Evolutionary conservation across 2,888 invertebrate species (phyloP).

Genomic region (Laspeyria flexula): DNA sequence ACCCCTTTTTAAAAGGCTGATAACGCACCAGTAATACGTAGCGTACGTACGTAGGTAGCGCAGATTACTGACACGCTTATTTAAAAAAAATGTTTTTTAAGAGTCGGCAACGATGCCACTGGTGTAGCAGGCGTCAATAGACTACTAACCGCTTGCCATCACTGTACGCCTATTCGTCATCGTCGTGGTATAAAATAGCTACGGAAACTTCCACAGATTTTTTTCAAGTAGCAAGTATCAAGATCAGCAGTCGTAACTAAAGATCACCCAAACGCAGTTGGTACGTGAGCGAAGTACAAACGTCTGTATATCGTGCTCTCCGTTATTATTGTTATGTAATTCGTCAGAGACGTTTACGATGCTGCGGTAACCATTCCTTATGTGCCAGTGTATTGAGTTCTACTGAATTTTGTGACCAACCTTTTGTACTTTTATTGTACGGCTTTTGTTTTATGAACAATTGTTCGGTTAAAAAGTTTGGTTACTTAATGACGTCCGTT

Average conservation of each 20-base stretch:
- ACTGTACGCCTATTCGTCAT: too few species aligned
- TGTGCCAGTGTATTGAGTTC: constrained; percentile 24
- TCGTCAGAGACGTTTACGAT: constrained; percentile 78
- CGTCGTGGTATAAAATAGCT: too few species aligned
- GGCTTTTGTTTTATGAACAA: not conserved
- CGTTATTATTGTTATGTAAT: constrained; percentile 74
- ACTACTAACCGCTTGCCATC: too few species aligned
- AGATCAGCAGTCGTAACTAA: constrained; percentile 4
- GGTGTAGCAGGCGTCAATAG: too few species aligned
- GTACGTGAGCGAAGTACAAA: constrained; percentile 51
- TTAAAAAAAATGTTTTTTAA: too few species aligned
- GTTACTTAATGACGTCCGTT: not conserved
- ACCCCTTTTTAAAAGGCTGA: too few species aligned
- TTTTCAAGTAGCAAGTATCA: constrained; percentile 32
- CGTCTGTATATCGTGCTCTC: constrained; percentile 38
- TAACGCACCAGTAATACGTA: too few species aligned
- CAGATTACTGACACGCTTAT: too few species aligned
- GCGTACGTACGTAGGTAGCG: too few species aligned
- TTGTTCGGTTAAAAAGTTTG: not conserved
- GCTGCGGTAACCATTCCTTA: constrained; percentile 62
- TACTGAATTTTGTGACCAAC: constrained; percentile 10
- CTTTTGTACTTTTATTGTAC: constrained; percentile 5
- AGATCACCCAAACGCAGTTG: constrained; percentile 38
- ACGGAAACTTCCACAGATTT: too few species aligned
- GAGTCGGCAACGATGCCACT: too few species aligned